Percentiles rank a stretch among this genome's conserved stretches.
Evolutionary conservation across 2,888 invertebrate genomes (phyloP).

Genomic region (Metallyticus violacea): DNA sequence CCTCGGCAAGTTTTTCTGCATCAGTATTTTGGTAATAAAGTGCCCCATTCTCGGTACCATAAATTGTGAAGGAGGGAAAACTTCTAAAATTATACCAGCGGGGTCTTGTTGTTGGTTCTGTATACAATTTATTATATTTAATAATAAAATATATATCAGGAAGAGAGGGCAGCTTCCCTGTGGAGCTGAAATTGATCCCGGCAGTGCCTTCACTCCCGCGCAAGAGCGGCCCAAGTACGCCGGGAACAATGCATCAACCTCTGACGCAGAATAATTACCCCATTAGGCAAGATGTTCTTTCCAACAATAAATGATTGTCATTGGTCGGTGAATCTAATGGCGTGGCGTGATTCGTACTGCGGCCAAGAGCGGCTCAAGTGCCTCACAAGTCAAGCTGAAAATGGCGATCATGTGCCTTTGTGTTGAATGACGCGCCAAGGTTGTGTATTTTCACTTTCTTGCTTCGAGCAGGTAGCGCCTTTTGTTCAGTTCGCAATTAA

Average conservation of each 20-base stretch:
- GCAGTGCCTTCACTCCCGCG: neutral
- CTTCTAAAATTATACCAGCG: slow-evolving; percentile 17
- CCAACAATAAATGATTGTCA: slow-evolving; percentile 14
- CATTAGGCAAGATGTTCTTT: slow-evolving; percentile 2
- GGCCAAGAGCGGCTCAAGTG: neutral
- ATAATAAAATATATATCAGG: slow-evolving; percentile 19
- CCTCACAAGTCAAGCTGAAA: too few species aligned
- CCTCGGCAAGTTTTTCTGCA: neutral
- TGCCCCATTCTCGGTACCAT: slow-evolving; percentile 18
- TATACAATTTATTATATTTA: slow-evolving; percentile 20
- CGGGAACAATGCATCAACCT: too few species aligned
- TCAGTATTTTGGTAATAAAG: slow-evolving; percentile 10
- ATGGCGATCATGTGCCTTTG: too few species aligned
- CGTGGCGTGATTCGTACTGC: neutral
- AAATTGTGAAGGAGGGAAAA: neutral
- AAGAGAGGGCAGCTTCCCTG: neutral
- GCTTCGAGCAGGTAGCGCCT: too few species aligned
- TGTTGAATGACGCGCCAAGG: too few species aligned
- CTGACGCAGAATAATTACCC: slow-evolving; percentile 1
- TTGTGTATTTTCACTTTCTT: too few species aligned
- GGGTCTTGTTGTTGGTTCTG: slow-evolving; percentile 15
- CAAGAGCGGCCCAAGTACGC: neutral
- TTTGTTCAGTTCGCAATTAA: neutral
- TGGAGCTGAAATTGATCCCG: slow-evolving; percentile 12
- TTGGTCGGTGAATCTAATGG: too few species aligned